Conservation (phyloP, 2,113 vertebrate genomes). For the Athene cunicularia region DNA sequence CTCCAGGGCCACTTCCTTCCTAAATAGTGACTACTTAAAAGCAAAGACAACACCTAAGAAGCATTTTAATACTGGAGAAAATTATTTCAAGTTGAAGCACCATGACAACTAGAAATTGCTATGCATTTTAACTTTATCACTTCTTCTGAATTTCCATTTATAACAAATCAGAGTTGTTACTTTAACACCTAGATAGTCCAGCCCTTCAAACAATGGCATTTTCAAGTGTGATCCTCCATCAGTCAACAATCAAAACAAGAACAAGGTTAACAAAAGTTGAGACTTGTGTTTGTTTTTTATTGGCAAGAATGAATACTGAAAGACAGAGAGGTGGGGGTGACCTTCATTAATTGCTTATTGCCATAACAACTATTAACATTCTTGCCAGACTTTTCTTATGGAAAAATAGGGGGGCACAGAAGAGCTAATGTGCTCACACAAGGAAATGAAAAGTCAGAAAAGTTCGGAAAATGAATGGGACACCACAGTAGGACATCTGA, state of each 20-base stretch:
- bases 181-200: neutral
- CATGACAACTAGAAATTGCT: constrained; percentile 51
- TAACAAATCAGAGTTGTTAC: neutral
- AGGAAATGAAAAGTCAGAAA: neutral
- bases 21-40: constrained; percentile 9
- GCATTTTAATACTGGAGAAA: neutral
- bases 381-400: neutral
- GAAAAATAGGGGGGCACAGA: fast-evolving
- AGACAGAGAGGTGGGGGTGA: neutral
- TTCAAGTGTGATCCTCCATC: neutral
- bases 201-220: neutral
- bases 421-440: neutral
- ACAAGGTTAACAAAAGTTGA: neutral
- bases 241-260: neutral
- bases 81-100: constrained; percentile 16
- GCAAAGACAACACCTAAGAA: neutral
- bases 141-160: constrained; percentile 26
- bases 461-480: neutral
- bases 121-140: constrained; percentile 3
- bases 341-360: neutral
- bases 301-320: neutral
- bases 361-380: neutral
- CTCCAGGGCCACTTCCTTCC: neutral
- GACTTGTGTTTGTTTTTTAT: neutral
- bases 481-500: neutral